Base-by-base conservation (phyloP, 2,113 vertebrate genomes). In the Syngnathus scovelli region DNA sequence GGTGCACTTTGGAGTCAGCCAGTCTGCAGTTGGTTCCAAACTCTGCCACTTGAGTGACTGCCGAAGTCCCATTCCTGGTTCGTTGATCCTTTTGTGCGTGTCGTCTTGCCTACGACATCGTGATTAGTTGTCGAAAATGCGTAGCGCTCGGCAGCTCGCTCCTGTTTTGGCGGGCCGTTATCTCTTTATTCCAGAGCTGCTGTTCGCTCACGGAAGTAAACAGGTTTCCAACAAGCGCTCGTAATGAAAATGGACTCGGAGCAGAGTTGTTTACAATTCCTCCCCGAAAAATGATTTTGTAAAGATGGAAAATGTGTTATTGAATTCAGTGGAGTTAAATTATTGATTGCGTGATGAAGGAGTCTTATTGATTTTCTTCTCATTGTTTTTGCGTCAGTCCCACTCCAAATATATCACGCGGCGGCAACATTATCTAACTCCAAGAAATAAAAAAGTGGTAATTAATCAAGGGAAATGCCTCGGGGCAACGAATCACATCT, bases 121-220 rank as follows among this genome's bases (percentile, higher is more conserved):
- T 77, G 72, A 64, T 54, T 64, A 64, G 78, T 75, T 67, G 61
- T 80, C 66, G 59, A 48, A 48, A 48, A 6, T 5, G 15, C 81
- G 68, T 69, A 64, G 63, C 66, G 69, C 66, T 66, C 55, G 66
- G 67, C 67, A 68, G 71, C 77, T 68, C 80, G 70, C 70, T 80
- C 72, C 78, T 73, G 65, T 84, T 85, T 68, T 67, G 64, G 52
- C 67, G 75, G 73, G 71, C 67, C 64, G 74, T 86, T 84, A 86
- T 87, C 78, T 80, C 76, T 79, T 80, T 71, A 69, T 79, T 84
- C 61, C 78, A 86, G 81, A 73, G 67, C 71, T 55, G 70, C 68
- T 23, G 54, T 63, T 62, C 49, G 61, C 59, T 67, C 38, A n/a
- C 23, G 27, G 69, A 76, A 69, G 71, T 79, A 79, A 81, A 80